Conservation (phyloP, 2,888 invertebrate species). For the Xestia rhomboidea region DNA sequence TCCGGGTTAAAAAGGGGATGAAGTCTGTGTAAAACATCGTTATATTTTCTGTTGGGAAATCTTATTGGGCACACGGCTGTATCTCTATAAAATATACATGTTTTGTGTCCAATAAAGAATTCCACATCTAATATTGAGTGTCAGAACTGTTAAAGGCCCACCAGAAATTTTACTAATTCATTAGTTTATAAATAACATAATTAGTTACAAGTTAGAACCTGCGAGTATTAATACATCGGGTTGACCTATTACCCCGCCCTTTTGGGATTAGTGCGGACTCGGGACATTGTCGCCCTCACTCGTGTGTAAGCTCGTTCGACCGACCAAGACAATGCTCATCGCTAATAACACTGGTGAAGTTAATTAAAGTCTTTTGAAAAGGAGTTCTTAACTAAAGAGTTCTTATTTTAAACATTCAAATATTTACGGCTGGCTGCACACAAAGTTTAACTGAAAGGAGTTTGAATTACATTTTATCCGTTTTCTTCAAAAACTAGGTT, state of each 20-base stretch:
- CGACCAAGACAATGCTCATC: conserved; percentile 34
- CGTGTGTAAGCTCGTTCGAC: conserved; percentile 19
- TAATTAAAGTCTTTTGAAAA: conserved; percentile 22
- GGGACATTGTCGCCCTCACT: conserved; percentile 32
- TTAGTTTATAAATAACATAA: conserved; percentile 10
- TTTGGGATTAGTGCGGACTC: neutral
- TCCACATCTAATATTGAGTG: neutral
- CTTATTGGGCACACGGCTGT: neutral
- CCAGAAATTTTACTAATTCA: neutral
- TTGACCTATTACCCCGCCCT: conserved; percentile 49
- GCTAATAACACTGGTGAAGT: conserved; percentile 31
- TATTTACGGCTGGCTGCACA: neutral
- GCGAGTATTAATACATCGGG: conserved; percentile 31
- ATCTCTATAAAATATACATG: neutral
- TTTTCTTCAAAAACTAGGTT: conserved; percentile 8
- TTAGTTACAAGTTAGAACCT: conserved; percentile 11
- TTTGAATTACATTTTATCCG: conserved; percentile 19
- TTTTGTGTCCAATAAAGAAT: neutral
- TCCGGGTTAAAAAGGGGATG: neutral
- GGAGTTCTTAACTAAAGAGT: neutral
- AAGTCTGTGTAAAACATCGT: neutral
- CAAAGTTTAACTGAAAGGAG: neutral
- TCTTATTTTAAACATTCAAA: conserved; percentile 11
- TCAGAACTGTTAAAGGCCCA: neutral
- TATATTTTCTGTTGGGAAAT: neutral